Conservation (phyloP, 2,888 invertebrate species). For the Deilephila elpenor region DNA sequence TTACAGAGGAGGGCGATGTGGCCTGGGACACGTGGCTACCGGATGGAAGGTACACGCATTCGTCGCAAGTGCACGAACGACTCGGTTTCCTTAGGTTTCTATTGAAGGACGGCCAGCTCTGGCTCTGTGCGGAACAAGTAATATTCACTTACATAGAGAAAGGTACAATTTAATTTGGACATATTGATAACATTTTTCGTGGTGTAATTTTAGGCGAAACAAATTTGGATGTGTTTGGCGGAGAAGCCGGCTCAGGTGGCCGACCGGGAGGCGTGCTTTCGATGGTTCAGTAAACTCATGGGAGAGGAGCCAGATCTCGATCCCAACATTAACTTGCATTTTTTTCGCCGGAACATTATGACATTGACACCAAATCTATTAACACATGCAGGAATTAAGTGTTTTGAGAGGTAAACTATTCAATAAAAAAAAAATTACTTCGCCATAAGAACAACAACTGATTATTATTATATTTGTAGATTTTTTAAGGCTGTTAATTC, state of each 20-base stretch:
- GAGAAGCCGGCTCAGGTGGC: slow-evolving; percentile 96
- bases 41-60: slow-evolving; percentile 96
- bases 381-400: slow-evolving; percentile 98
- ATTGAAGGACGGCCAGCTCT: slow-evolving; percentile 97
- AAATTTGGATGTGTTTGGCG: slow-evolving; percentile 98
- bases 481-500: slow-evolving; percentile 98
- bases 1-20: slow-evolving; percentile 88
- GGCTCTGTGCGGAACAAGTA: slow-evolving; percentile 97
- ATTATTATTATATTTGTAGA: slow-evolving; percentile 68
- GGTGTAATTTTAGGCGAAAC: slow-evolving; percentile 87
- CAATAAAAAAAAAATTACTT: neutral
- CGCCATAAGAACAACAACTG: neutral
- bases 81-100: slow-evolving; percentile 96
- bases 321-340: slow-evolving; percentile 97
- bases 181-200: slow-evolving; percentile 32
- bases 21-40: slow-evolving; percentile 92
- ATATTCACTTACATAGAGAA: neutral
- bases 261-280: slow-evolving; percentile 98
- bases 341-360: slow-evolving; percentile 97
- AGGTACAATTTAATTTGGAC: neutral
- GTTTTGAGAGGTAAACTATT: slow-evolving; percentile 85
- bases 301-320: slow-evolving; percentile 98
- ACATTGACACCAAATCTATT: slow-evolving; percentile 95
- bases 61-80: slow-evolving; percentile 96
- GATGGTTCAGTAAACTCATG: slow-evolving; percentile 99